Evolutionary conservation across 2,888 invertebrate species (phyloP).

Genomic region (Encarsia formosa): DNA sequence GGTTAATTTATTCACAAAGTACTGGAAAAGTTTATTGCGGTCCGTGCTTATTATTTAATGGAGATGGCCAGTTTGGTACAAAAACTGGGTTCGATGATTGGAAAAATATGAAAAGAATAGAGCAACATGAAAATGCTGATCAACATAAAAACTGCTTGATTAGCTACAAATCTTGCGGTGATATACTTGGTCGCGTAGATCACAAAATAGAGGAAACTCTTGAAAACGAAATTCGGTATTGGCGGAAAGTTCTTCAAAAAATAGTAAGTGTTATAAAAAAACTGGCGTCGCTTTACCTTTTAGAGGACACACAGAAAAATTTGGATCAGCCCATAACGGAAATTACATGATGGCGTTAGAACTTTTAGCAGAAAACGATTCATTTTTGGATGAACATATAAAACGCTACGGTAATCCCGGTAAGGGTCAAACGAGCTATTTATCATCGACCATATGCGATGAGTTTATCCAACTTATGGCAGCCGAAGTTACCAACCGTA

Average conservation of each 20-base stretch:
- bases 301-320: slow-evolving; percentile 30
- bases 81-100: slow-evolving; percentile 27
- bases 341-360: slow-evolving; percentile 36
- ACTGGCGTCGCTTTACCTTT: slow-evolving; percentile 29
- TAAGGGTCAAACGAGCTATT: slow-evolving; percentile 34
- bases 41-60: slow-evolving; percentile 24
- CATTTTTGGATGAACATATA: slow-evolving; percentile 14
- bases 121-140: slow-evolving; percentile 21
- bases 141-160: slow-evolving; percentile 20
- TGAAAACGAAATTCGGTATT: slow-evolving; percentile 27
- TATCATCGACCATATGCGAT: slow-evolving; percentile 34
- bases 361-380: slow-evolving; percentile 35
- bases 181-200: slow-evolving; percentile 15
- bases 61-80: slow-evolving; percentile 21
- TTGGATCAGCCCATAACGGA: slow-evolving; percentile 33
- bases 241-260: slow-evolving; percentile 32
- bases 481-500: slow-evolving; percentile 29
- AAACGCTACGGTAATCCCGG: slow-evolving; percentile 27
- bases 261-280: slow-evolving; percentile 30
- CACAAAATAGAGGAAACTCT: neutral
- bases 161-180: slow-evolving; percentile 13
- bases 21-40: slow-evolving; percentile 24
- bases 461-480: slow-evolving; percentile 34
- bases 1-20: slow-evolving; percentile 26
- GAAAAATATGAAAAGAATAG: slow-evolving; percentile 21